Evolutionary conservation across 2,888 invertebrate genomes (phyloP), one percentile per base, ranked within the genome.

Genomic region (Sicus ferrugineus): DNA sequence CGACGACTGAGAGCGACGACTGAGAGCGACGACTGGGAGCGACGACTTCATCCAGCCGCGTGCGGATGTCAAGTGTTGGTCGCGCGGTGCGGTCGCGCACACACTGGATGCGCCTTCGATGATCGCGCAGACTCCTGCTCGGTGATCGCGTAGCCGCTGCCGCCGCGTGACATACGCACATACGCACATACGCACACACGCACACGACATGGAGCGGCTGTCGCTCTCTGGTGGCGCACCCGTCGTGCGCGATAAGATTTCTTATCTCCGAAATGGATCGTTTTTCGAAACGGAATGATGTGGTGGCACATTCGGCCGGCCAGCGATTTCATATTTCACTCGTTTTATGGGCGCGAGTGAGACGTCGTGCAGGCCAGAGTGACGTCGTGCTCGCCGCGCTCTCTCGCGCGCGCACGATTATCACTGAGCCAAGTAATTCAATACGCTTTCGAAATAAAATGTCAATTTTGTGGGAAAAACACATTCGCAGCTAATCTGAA

Each of bases 261-360:
- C 79, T 81, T 81, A 81, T 81, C 81, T 79, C 68, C 58, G 75
- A 78, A 78, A 79, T 81, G 78, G 81, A 81, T 82, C 83, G 82
- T 82, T 82, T n/a, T 81, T 80, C 76, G 77, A 82, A 82, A 80
- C 76, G 81, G 78, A 78, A 79, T 81, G 79, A 79, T 81, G 81
- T 50, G 81, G 83, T 82, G 83, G 83, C 82, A 82, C 79, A 78
- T 79, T 79, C 77, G 77, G 78, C 79, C 80, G 82, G 81, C 79
- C 82, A 78, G 80, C 81, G 76, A 80, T 79, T 81, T 75, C 77
- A 81, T 81, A 82, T 77, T 80, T 81, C 81, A 78, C 78, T 71
- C 70, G 63, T 59, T 73, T 74, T 72, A 71, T 71, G 70, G 62
- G 64, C 67, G 34, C 59, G 42, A n/a, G 16, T 19, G 65, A 34